These are phyloP conservation scores for Corvus hawaiiensis DNA, from an alignment of 2,113 vertebrate genomes.

Conservation along the genomic window DNA sequence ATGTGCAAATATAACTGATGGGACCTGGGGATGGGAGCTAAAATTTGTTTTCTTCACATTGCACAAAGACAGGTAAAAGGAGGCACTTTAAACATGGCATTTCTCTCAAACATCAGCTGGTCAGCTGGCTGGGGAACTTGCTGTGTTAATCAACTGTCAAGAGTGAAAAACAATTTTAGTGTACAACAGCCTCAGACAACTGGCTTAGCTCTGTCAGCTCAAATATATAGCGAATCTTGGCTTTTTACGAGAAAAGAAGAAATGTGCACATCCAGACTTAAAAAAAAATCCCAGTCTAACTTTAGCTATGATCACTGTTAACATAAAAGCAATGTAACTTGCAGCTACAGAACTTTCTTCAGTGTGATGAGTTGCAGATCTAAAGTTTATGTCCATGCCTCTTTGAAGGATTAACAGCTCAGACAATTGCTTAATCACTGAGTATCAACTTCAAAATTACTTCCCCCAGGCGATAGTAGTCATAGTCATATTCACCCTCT, in stretches of 20 bases:
- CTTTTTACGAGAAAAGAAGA: neutral
- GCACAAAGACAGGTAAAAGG: neutral
- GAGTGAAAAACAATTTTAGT: neutral
- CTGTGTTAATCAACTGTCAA: constrained; percentile 6
- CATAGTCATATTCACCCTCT: neutral
- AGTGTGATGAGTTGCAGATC: neutral
- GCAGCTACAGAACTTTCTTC: neutral
- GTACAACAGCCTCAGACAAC: neutral
- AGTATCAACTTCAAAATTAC: constrained; percentile 34
- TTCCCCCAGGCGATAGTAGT: neutral
- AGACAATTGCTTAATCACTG: constrained; percentile 28
- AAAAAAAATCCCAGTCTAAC: neutral
- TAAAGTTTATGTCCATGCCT: neutral
- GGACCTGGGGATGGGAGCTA: neutral
- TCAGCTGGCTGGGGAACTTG: neutral
- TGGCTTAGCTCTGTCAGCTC: neutral
- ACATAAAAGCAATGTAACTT: constrained; percentile 24
- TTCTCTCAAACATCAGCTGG: neutral
- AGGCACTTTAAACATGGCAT: neutral
- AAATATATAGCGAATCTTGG: neutral
- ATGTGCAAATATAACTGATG: neutral
- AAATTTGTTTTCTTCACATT: neutral
- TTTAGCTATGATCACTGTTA: neutral
- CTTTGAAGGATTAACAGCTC: constrained; percentile 15
- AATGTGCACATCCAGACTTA: neutral